phyloP scores from a whole-genome alignment of 1,140 invertebrate species.

The Ectropis grisescens region DNA sequence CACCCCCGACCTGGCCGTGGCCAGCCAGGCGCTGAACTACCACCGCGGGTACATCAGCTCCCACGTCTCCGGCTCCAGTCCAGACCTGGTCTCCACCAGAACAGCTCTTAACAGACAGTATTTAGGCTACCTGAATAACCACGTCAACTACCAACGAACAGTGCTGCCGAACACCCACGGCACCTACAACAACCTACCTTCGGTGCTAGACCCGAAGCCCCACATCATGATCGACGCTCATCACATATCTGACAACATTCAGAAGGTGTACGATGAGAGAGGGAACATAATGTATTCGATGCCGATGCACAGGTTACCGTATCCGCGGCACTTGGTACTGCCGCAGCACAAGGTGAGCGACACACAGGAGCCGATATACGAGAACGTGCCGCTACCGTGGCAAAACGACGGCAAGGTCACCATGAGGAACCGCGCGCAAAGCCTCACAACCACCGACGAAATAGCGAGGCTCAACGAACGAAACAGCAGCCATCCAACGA shows the following conservation, averaged over 20 bases:
- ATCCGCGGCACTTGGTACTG: conserved; percentile 61
- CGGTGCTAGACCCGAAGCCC: conserved; percentile 53
- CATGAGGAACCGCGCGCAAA: conserved; percentile 74
- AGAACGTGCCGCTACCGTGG: conserved; percentile 80
- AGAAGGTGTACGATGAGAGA: conserved; percentile 73
- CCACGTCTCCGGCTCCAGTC: conserved; percentile 81
- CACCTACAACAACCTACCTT: conserved; percentile 78
- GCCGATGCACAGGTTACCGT: conserved; percentile 68
- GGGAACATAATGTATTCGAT: conserved; percentile 74
- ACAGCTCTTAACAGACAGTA: conserved; percentile 72
- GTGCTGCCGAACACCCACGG: conserved; percentile 71
- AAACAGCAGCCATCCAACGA: conserved; percentile 48
- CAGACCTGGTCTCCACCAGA: conserved; percentile 80
- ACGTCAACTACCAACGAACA: conserved; percentile 39
- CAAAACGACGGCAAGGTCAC: conserved; percentile 58
- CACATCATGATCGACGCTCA: conserved; percentile 59
- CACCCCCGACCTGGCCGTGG: conserved; percentile 84
- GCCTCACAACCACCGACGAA: conserved; percentile 77
- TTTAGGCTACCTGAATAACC: conserved; percentile 54
- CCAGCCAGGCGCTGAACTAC: conserved; percentile 68
- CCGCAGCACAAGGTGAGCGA: conserved; percentile 56
- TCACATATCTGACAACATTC: conserved; percentile 71
- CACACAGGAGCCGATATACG: conserved; percentile 81
- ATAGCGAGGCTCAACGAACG: conserved; percentile 59
- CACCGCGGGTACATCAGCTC: conserved; percentile 70